Conservation (phyloP, 2,113 vertebrate species). For the Anarrhichthys ocellatus region DNA sequence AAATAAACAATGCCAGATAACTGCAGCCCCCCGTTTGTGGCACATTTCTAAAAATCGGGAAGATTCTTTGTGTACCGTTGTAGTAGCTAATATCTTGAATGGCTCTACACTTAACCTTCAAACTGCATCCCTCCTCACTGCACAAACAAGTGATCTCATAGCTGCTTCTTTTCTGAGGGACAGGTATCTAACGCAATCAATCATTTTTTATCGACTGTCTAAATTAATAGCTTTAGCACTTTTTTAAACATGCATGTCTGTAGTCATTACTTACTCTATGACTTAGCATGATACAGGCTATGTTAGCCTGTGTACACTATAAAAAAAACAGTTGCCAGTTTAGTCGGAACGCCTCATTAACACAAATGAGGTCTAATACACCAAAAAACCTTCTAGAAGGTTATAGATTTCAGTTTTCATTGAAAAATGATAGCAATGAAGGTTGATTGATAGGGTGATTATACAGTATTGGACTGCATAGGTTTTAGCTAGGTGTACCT, state of each 20-base stretch:
- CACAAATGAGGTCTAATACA: too few species aligned
- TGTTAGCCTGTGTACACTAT: too few species aligned
- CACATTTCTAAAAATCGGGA: neutral
- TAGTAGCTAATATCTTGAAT: neutral
- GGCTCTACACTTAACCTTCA: neutral
- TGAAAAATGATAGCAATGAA: too few species aligned
- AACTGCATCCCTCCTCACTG: neutral
- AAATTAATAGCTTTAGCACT: neutral
- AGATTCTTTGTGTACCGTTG: neutral
- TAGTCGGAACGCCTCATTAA: too few species aligned
- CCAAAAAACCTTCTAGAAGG: too few species aligned
- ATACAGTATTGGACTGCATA: too few species aligned
- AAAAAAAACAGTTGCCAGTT: too few species aligned
- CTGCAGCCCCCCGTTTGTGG: neutral
- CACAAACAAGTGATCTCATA: neutral
- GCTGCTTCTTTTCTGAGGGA: neutral
- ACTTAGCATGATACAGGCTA: neutral
- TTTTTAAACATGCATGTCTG: too few species aligned
- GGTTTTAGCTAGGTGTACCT: too few species aligned
- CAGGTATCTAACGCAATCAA: neutral
- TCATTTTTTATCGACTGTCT: neutral
- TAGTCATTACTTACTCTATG: neutral
- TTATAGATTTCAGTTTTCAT: too few species aligned
- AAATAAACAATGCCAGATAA: constrained; percentile 11
- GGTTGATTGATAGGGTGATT: too few species aligned